A percentile compares a stretch with the other conserved stretches of the same genome.
Conservation (phyloP, 2,113 vertebrate species). For the Paracanthobrama guichenoti region DNA sequence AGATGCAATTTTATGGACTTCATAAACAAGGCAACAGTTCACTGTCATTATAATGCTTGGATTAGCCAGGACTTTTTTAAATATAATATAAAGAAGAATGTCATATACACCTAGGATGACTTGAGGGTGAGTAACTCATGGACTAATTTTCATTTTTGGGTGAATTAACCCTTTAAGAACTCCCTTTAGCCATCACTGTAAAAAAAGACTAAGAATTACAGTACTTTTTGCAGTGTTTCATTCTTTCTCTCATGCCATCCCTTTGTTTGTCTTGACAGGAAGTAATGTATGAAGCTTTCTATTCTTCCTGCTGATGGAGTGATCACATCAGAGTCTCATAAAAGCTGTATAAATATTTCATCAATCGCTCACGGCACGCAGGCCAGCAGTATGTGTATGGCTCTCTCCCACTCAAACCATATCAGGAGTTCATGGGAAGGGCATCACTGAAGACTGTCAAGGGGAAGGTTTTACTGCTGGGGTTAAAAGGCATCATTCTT, state of each 20-base stretch:
- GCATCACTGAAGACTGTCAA: neutral
- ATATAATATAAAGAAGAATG: too few species aligned
- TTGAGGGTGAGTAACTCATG: too few species aligned
- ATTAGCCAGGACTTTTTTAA: too few species aligned
- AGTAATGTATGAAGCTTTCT: slow-evolving; percentile 42
- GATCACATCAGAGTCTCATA: slow-evolving; percentile 50
- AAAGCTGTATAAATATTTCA: slow-evolving; percentile 61
- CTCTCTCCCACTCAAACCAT: neutral
- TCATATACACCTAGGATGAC: too few species aligned
- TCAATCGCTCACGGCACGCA: slow-evolving; percentile 38
- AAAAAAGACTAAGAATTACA: neutral
- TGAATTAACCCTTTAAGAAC: too few species aligned
- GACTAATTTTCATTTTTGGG: too few species aligned
- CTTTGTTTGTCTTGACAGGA: slow-evolving; percentile 8
- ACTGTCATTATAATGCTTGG: too few species aligned
- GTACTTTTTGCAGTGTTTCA: neutral
- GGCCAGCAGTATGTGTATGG: slow-evolving; percentile 21
- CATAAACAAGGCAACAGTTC: too few species aligned
- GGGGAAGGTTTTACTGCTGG: neutral
- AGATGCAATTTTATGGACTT: too few species aligned
- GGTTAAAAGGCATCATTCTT: neutral
- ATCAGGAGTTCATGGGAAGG: slow-evolving; percentile 32
- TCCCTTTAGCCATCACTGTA: neutral
- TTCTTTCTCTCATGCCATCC: neutral
- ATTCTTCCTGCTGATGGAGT: slow-evolving; percentile 25